Evolutionary conservation across 2,888 invertebrate species (phyloP), one percentile per base, ranked within the genome.

Genomic region (Tipula confusa): DNA sequence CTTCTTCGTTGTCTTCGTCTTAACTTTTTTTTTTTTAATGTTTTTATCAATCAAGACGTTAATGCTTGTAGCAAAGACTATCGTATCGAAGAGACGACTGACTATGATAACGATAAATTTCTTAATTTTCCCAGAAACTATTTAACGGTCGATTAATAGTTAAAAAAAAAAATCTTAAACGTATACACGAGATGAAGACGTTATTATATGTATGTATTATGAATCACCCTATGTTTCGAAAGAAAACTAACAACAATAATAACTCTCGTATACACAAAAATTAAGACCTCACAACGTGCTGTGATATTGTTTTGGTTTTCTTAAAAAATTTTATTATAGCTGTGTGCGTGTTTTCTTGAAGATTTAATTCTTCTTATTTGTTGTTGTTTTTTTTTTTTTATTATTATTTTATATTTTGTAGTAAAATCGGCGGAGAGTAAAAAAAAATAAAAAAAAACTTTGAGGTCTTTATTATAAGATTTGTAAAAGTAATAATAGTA

Each of bases 221-320:
- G 29, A 80, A 31, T 31, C 80, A 80, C 80, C 80, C 80, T 80
- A 31, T 29, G 7, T 29, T 80, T 29, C 29, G 31, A 80, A 80
- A 80, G 31, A 80, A 80, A 80, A 80, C 80, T 29, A 80, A 80
- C 80, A 80, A 80, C 80, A 80, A 80, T 29, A 79, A 64, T 28
- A 64, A 28, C 43, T 43, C 64, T 64, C 64, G 64, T 64, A 64
- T 29, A 29, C 80, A 80, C 29, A 31, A 80, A 80, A 80, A 80
- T 80, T 80, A 80, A 80, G 80, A 80, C 80, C 80, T 80, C 80
- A 80, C 80, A 80, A 29, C 31, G 80, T 80, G 80, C 64, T 24
- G 64, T 24, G 64, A 64, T 64, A 64, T 64, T 64, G 64, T 64
- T 64, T 64, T 64, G 64, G 64, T 64, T 64, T 24, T 64, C 64